Evolutionary conservation across 2,113 vertebrate genomes (phyloP).

Genomic region (Psophia crepitans): DNA sequence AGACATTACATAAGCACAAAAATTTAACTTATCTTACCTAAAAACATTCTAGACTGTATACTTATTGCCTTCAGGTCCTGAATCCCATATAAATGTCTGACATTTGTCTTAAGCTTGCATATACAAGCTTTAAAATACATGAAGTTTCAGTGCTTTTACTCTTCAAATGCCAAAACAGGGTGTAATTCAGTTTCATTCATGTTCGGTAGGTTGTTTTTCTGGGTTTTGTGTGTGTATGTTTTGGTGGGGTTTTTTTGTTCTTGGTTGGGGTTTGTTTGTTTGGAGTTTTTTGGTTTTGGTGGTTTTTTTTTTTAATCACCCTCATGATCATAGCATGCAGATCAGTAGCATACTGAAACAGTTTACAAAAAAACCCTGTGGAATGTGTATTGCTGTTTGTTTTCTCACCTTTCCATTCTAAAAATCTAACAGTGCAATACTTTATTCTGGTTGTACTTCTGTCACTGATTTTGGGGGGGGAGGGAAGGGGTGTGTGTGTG

Average conservation of each 20-base stretch:
- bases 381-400: neutral
- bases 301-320: neutral
- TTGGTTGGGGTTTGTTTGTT: too few relatives aligned
- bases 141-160: neutral
- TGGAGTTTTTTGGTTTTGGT: neutral
- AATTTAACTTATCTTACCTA: neutral
- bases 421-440: neutral
- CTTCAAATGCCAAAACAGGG: neutral
- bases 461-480: too few relatives aligned
- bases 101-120: neutral
- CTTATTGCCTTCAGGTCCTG: neutral
- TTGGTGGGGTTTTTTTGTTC: neutral
- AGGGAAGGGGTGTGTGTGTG: too few relatives aligned
- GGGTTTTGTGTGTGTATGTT: neutral
- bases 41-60: neutral
- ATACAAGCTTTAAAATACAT: neutral
- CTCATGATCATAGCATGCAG: neutral
- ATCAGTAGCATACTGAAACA: neutral
- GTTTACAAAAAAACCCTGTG: neutral
- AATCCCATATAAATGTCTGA: neutral
- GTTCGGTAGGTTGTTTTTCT: neutral
- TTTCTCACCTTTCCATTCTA: neutral
- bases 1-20: neutral
- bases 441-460: neutral
- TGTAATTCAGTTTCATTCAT: neutral